phyloP scores from a whole-genome alignment of 2,113 vertebrate genomes.

The Furnarius figulus region DNA sequence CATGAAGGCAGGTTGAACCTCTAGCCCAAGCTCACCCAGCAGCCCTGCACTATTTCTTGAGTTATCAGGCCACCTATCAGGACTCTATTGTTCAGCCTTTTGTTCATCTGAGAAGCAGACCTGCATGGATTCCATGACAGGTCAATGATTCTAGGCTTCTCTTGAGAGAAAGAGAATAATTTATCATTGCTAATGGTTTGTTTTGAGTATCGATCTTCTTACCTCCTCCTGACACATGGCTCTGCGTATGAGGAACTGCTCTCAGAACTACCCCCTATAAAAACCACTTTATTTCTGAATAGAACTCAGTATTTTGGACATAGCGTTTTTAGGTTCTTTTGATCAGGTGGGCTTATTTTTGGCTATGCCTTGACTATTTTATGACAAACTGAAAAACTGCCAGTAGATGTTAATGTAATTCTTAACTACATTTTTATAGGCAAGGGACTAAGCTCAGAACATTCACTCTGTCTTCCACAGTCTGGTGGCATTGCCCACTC shows the following conservation, averaged over 20 bases:
- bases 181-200: slow-evolving; percentile 20
- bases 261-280: not conserved
- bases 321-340: not conserved
- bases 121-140: slow-evolving; percentile 9
- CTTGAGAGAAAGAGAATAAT: not conserved
- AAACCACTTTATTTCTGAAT: not conserved
- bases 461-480: not conserved
- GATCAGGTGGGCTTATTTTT: not conserved
- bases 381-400: not conserved
- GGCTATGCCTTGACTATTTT: not conserved
- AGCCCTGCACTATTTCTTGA: not conserved
- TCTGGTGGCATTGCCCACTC: not conserved
- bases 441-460: not conserved
- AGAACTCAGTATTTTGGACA: fast-evolving
- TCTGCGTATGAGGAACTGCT: not conserved
- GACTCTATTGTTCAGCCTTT: not conserved
- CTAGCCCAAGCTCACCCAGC: not conserved
- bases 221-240: not conserved
- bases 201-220: not conserved
- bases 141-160: slow-evolving; percentile 22
- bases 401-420: not conserved
- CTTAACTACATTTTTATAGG: not conserved
- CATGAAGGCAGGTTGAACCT: not conserved
- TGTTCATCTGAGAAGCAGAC: not conserved
- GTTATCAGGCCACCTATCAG: slow-evolving; percentile 1